Evolutionary conservation across 2,888 invertebrate species (phyloP).

Genomic region (Spisula solida): DNA sequence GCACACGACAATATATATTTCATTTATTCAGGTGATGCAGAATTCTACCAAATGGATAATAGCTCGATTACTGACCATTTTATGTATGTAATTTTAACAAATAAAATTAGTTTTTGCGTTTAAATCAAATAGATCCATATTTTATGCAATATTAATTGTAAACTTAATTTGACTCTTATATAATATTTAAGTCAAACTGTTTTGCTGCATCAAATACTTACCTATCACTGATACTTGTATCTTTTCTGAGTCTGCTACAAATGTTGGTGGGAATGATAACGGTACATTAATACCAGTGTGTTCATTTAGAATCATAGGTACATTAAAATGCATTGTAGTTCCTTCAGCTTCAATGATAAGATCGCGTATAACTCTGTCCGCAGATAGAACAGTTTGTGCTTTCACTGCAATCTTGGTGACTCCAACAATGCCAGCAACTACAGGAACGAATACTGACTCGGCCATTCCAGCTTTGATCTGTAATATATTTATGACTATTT

Average conservation of each 20-base stretch:
- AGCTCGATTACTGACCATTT: too few species aligned
- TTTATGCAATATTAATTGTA: too few species aligned
- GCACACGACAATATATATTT: too few species aligned
- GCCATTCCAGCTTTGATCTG: constrained; percentile 65
- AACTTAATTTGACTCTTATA: too few species aligned
- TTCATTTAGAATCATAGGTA: constrained; percentile 71
- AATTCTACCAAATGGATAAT: too few species aligned
- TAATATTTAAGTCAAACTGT: too few species aligned
- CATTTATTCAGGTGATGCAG: too few species aligned
- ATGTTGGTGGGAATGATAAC: constrained; percentile 90
- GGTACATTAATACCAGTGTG: constrained; percentile 89
- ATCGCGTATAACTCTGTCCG: constrained; percentile 64
- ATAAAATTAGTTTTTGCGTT: too few species aligned
- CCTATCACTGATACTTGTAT: constrained; percentile 89
- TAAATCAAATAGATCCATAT: too few species aligned
- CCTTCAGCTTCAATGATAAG: constrained; percentile 78
- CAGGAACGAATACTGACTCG: constrained; percentile 66
- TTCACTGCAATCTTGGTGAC: constrained; percentile 63
- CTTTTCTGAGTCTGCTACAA: constrained; percentile 90
- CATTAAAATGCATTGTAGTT: constrained; percentile 77
- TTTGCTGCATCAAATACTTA: constrained; percentile 58
- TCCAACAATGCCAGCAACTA: constrained; percentile 61
- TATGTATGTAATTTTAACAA: too few species aligned
- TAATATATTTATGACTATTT: neutral
- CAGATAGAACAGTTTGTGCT: constrained; percentile 62